Base-by-base conservation (phyloP, 1,140 invertebrate species). In the Latrodectus geometricus region DNA sequence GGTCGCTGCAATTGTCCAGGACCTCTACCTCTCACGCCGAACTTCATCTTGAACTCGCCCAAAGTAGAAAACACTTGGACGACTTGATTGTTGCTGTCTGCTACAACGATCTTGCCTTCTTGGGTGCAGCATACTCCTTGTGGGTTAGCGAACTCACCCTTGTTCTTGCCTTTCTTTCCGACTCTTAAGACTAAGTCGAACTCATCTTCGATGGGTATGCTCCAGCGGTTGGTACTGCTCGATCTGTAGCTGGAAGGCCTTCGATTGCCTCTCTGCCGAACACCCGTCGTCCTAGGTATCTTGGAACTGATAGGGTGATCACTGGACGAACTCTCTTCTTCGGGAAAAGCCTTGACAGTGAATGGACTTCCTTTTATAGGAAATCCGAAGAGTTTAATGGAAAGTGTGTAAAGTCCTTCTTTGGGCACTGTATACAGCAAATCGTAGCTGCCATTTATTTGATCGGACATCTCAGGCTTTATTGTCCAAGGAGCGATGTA, bases 51-150 rank as follows among this genome's bases (percentile, higher is more conserved):
- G 86, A 89, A 91, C 87, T 91, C 90, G 54, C 91, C 91, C 61
- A 86, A 88, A 52, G 89, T 87, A 65, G 88, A 89, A 88, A 92
- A 92, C 5, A 91, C 90, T 88, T 93, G 93, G 1, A 93, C 90
- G 84, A 91, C 92, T 89, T 93, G 93, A 88, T 93, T 93, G 89
- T 93, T 93, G 80, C 93, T 93, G 88, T 94, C 93, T 9, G 93
- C 92, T 8, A 93, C 92, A 12, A 93, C 88, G 74, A 93, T 91
- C 68, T 90, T 91, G 9, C 92, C 92, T 77, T 91, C 90, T 5
- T 88, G 23, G 4, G 89, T 89, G 52, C 89, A 90, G 52, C 90
- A 90, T 12, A 93, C 89, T 21, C 92, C 93, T 90, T 93, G 93
- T 23, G 93, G 93, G 89, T 93, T 94, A 14, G 91, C 92, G 89